phyloP scores from a whole-genome alignment of 2,888 invertebrate genomes.

The Tholera decimalis region DNA sequence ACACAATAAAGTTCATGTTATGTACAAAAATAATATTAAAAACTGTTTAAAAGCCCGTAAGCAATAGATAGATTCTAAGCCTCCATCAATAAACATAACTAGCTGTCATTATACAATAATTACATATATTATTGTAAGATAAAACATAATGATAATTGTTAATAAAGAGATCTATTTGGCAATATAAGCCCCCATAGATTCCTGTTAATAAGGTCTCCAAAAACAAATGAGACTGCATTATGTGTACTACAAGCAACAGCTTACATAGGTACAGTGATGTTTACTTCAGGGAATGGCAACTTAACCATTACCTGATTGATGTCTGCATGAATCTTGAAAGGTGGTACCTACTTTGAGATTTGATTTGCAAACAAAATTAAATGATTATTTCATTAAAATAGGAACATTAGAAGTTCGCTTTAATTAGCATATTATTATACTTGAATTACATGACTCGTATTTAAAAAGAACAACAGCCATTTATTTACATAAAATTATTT shows the following conservation, averaged over 20 bases:
- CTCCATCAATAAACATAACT: neutral
- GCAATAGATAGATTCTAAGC: neutral
- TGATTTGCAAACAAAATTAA: neutral
- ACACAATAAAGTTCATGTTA: conserved; percentile 31
- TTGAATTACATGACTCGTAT: neutral
- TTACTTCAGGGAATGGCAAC: neutral
- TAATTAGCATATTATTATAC: neutral
- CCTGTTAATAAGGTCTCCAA: neutral
- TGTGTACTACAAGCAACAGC: too few species aligned
- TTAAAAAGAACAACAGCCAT: neutral
- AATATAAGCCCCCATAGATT: neutral
- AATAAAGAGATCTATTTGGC: neutral
- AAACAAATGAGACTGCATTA: neutral
- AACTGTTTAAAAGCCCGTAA: conserved; percentile 4
- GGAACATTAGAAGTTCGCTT: neutral
- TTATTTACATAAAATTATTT: neutral
- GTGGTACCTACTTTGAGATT: too few species aligned
- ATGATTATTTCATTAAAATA: conserved; percentile 2
- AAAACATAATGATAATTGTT: conserved; percentile 2
- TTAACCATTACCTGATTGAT: neutral
- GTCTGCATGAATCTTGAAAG: too few species aligned
- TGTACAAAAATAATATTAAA: conserved; percentile 38
- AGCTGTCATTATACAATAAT: conserved; percentile 3
- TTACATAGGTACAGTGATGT: neutral
- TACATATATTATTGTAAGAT: conserved; percentile 10